Evolutionary conservation across 2,888 invertebrate genomes (phyloP).

Genomic region (Altica lythri): DNA sequence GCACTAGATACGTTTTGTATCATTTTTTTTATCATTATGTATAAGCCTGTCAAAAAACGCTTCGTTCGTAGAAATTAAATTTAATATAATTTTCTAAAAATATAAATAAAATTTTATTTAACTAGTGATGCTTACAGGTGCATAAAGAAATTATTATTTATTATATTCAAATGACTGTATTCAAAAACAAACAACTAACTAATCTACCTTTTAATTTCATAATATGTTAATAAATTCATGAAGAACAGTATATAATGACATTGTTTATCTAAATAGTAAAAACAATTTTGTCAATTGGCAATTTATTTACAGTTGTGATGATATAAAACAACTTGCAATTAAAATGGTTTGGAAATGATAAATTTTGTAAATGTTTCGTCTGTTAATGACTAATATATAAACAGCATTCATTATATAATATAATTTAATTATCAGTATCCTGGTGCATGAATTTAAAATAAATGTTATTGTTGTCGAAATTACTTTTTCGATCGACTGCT

Average conservation of each 20-base stretch:
- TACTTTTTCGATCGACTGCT: not conserved
- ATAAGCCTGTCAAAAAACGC: too few relatives aligned
- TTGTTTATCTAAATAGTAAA: not conserved
- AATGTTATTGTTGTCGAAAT: not conserved
- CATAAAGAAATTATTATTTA: too few relatives aligned
- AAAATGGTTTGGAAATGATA: not conserved
- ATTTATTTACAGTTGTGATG: constrained; percentile 4
- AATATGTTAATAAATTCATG: not conserved
- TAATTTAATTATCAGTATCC: constrained; percentile 1
- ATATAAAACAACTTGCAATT: constrained; percentile 3
- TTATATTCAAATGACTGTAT: too few relatives aligned
- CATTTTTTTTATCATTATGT: too few relatives aligned
- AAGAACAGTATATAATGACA: not conserved
- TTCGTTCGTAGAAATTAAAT: too few relatives aligned
- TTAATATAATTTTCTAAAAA: too few relatives aligned
- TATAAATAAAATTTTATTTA: too few relatives aligned
- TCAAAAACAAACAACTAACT: too few relatives aligned
- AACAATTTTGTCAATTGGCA: constrained; percentile 1
- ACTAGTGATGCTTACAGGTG: too few relatives aligned
- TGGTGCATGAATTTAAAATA: not conserved
- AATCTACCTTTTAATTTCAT: too few relatives aligned
- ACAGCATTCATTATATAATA: constrained; percentile 1
- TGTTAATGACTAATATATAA: constrained; percentile 1
- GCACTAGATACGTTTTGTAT: too few relatives aligned
- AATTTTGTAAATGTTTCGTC: constrained; percentile 3